Conservation (phyloP, 2,888 invertebrate genomes). For the Bombylius major region DNA sequence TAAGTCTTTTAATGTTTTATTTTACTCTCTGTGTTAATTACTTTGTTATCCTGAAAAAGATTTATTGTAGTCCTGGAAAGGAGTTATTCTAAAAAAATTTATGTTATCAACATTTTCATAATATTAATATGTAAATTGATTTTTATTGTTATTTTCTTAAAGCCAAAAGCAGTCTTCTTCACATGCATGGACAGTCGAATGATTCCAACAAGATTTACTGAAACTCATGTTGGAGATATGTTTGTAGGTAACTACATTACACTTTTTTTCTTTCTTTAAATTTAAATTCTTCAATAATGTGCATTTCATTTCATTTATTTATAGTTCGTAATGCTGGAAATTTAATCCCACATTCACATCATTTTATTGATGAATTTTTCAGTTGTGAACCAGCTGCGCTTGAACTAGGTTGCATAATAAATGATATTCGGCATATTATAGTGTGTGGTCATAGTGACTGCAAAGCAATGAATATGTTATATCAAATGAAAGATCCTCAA, state of each 20-base stretch:
- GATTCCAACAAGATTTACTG: conserved; percentile 90
- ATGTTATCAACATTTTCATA: too few relatives aligned
- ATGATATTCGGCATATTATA: conserved; percentile 81
- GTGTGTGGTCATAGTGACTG: conserved; percentile 98
- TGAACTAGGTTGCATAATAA: conserved; percentile 85
- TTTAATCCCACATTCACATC: conserved; percentile 81
- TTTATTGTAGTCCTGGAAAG: too few relatives aligned
- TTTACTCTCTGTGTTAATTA: too few relatives aligned
- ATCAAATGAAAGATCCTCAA: conserved; percentile 65
- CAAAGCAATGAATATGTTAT: conserved; percentile 91
- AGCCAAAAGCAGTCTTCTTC: conserved; percentile 95
- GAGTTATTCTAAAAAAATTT: too few relatives aligned
- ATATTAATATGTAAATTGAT: too few relatives aligned
- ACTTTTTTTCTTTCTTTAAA: conserved; percentile 1
- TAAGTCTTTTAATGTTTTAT: too few relatives aligned
- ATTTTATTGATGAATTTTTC: conserved; percentile 73
- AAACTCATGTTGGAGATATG: conserved; percentile 94
- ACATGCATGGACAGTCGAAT: conserved; percentile 98
- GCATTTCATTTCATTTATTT: conserved; percentile 21
- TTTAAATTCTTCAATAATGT: conserved; percentile 2
- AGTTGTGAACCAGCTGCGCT: conserved; percentile 93
- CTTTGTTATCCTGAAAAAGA: too few relatives aligned
- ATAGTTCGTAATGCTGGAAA: conserved; percentile 93
- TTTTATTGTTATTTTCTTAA: conserved; percentile 27
- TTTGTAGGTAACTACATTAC: conserved; percentile 64